Evolutionary conservation across 2,888 invertebrate species (phyloP).

Genomic region (Oscheius onirici): DNA sequence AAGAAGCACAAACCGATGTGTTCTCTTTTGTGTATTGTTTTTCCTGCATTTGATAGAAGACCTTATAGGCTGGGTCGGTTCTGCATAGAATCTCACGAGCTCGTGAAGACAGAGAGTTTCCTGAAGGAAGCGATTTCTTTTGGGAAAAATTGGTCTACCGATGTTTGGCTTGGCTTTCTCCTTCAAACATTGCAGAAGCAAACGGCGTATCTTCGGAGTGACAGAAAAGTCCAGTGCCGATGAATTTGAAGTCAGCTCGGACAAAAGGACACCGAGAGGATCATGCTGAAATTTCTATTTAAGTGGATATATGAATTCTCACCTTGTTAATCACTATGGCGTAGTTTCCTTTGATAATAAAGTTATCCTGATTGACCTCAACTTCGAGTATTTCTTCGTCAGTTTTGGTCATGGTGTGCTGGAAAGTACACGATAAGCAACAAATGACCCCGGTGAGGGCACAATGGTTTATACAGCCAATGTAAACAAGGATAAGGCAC

Average conservation of each 20-base stretch:
- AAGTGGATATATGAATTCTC: not conserved
- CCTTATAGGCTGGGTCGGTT: constrained; percentile 24
- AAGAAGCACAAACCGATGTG: not conserved
- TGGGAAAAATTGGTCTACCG: not conserved
- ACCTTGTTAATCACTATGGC: constrained; percentile 44
- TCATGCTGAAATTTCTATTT: constrained; percentile 14
- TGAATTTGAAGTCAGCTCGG: constrained; percentile 5
- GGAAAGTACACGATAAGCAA: not conserved
- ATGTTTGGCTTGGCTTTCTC: constrained; percentile 19
- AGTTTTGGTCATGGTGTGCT: constrained; percentile 13
- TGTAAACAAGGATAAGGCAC: not conserved
- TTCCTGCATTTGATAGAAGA: constrained; percentile 40
- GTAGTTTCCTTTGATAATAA: constrained; percentile 46
- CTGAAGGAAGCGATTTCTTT: not conserved
- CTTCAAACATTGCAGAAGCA: constrained; percentile 18
- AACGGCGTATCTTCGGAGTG: constrained; percentile 24
- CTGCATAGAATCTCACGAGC: constrained; percentile 8
- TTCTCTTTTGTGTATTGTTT: constrained; percentile 8
- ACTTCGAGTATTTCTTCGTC: constrained; percentile 32
- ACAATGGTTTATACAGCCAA: too few relatives aligned
- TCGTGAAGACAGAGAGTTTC: constrained; percentile 24
- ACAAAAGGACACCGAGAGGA: constrained; percentile 25
- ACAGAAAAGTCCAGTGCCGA: constrained; percentile 21
- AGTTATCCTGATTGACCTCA: constrained; percentile 40
- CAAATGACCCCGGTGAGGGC: not conserved